A percentile compares a stretch with the other conserved stretches of the same genome.
Conservation (phyloP, 2,797 vertebrate species). For the Artibeus jamaicensis region DNA sequence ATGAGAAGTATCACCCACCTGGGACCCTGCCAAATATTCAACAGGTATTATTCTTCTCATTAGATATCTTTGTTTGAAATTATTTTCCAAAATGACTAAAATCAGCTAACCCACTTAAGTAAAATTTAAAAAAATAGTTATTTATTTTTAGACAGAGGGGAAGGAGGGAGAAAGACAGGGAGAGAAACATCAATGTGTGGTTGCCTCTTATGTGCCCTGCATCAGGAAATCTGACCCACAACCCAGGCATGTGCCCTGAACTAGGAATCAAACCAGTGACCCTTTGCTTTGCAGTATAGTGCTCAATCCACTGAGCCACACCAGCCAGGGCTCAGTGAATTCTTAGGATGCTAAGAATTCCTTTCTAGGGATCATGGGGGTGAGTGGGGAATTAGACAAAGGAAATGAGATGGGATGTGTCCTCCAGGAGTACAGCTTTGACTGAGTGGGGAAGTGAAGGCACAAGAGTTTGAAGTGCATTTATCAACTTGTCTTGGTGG, state of each 20-base stretch:
- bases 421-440: not conserved
- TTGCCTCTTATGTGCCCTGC: no score
- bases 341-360: not conserved
- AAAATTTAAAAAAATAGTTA: not conserved
- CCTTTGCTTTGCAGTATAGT: no score
- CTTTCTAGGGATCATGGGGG: not conserved
- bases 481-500: not conserved
- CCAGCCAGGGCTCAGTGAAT: not conserved
- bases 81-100: constrained; percentile 23
- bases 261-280: no score
- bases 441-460: not conserved
- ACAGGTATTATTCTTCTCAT: not conserved
- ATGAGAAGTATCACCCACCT: not conserved
- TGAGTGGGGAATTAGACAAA: not conserved
- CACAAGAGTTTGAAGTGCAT: not conserved
- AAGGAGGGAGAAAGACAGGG: no score
- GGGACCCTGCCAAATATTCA: not conserved
- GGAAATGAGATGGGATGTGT: not conserved
- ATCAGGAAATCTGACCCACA: no score
- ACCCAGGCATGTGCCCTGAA: no score
- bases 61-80: not conserved
- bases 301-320: no score
- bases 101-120: not conserved
- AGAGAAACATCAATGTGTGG: no score
- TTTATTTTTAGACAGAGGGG: no score